Evolutionary conservation across 2,797 vertebrate genomes (phyloP).

Genomic region (Florisuga fusca): DNA sequence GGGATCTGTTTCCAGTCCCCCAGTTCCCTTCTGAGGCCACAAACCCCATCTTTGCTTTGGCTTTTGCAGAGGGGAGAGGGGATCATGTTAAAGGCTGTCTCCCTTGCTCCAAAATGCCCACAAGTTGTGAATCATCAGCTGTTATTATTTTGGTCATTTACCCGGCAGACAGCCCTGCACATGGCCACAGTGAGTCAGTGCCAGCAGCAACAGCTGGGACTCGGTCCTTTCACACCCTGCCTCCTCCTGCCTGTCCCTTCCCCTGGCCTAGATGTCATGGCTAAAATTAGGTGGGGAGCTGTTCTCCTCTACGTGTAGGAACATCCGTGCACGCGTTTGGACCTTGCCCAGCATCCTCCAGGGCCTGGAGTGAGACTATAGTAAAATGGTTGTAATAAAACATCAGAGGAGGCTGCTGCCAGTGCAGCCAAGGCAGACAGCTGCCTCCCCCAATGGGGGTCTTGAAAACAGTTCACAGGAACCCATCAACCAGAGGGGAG

Average conservation of each 20-base stretch:
- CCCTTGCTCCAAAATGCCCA: rapidly evolving
- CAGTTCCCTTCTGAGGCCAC: neutral
- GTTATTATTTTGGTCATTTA: neutral
- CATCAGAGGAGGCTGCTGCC: neutral
- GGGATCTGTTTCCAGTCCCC: neutral
- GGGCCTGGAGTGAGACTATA: neutral
- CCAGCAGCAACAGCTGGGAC: neutral
- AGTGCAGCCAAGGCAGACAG: neutral
- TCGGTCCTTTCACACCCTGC: neutral
- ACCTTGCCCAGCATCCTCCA: neutral
- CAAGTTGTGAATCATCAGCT: neutral
- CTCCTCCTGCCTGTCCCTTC: neutral
- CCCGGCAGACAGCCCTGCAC: rapidly evolving
- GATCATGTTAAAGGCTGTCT: neutral
- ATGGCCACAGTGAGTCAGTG: neutral
- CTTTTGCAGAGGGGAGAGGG: neutral
- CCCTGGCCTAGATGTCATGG: neutral
- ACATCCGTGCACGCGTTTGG: neutral
- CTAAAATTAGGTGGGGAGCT: slow-evolving; percentile 31
- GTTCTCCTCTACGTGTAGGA: neutral
- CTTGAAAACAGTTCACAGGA: slow-evolving; percentile 16
- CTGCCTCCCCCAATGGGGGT: neutral
- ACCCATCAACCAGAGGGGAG: slow-evolving; percentile 12
- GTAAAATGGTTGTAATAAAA: neutral
- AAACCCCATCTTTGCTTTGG: neutral